phyloP scores from a whole-genome alignment of 2,797 vertebrate species.

The Nannoperca obscura region DNA sequence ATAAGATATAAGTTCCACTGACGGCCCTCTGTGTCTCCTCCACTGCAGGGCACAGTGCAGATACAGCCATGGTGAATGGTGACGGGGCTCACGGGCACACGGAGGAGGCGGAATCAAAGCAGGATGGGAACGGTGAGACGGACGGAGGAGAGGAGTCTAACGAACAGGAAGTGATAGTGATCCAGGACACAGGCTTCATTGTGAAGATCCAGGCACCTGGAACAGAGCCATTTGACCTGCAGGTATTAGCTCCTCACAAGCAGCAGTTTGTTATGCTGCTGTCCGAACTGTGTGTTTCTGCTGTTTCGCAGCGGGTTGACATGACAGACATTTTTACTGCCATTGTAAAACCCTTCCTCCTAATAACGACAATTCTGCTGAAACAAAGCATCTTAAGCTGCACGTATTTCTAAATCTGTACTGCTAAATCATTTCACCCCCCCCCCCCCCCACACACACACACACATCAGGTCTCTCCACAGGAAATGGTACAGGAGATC shows the following conservation, averaged over 20 bases:
- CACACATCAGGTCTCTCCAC: slow-evolving; percentile 92
- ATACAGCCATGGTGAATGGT: slow-evolving; percentile 92
- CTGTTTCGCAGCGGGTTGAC: background rate
- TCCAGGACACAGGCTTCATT: slow-evolving; percentile 98
- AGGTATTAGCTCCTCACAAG: slow-evolving; percentile 82
- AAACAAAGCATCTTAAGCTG: background rate
- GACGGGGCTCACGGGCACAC: slow-evolving; percentile 84
- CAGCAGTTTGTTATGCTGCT: background rate
- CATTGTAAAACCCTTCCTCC: background rate
- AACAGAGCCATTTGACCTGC: slow-evolving; percentile 95
- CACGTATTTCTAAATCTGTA: background rate
- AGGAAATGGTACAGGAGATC: slow-evolving; percentile 99
- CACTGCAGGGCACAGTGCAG: slow-evolving; percentile 85
- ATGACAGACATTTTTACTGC: background rate
- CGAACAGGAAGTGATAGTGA: slow-evolving; percentile 99
- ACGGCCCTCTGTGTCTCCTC: background rate
- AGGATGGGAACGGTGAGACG: slow-evolving; percentile 87
- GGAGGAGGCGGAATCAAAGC: slow-evolving; percentile 84
- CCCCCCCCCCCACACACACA: too few relatives aligned
- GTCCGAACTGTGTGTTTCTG: background rate
- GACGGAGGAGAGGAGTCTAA: slow-evolving; percentile 90
- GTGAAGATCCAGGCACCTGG: slow-evolving; percentile 97
- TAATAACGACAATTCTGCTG: background rate
- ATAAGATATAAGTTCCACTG: background rate
- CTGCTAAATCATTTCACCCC: background rate